A percentile compares a stretch with the other conserved stretches of the same genome.
Evolutionary conservation across 2,888 invertebrate genomes (phyloP).

Genomic region (Tenthredo distinguenda): DNA sequence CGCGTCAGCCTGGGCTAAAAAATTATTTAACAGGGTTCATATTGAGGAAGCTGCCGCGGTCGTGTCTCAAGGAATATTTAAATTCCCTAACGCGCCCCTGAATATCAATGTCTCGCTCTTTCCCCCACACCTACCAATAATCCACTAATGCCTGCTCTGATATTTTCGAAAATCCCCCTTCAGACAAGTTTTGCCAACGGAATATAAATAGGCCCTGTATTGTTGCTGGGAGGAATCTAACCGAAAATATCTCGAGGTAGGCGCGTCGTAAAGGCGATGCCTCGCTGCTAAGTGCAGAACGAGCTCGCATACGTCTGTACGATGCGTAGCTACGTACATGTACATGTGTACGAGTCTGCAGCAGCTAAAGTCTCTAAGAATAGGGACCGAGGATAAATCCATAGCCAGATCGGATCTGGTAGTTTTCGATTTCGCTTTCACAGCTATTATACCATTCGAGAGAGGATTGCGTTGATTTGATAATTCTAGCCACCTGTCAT

Average conservation of each 20-base stretch:
- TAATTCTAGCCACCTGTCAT: constrained; percentile 34
- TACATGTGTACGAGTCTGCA: neutral
- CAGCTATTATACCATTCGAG: constrained; percentile 6
- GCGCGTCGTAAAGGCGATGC: constrained; percentile 40
- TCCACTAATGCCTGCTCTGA: constrained; percentile 59
- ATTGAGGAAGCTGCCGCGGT: constrained; percentile 21
- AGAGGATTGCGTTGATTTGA: constrained; percentile 26
- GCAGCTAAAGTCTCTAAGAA: neutral
- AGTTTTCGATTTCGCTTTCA: neutral
- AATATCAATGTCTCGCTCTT: constrained; percentile 39
- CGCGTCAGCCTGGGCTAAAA: neutral
- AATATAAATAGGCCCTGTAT: constrained; percentile 48
- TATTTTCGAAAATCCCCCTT: constrained; percentile 55
- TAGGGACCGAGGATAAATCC: neutral
- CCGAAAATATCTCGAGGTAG: constrained; percentile 41
- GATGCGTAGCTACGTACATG: neutral
- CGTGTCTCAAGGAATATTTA: constrained; percentile 42
- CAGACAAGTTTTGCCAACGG: constrained; percentile 48
- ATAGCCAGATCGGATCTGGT: constrained; percentile 17
- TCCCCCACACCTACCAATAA: constrained; percentile 47
- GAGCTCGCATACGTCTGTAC: neutral
- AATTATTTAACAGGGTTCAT: constrained; percentile 33
- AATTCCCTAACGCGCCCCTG: constrained; percentile 39
- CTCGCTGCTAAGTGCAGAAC: constrained; percentile 39
- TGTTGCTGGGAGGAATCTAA: constrained; percentile 30